Base-by-base conservation (phyloP, 2,888 invertebrate genomes). In the Baccha elongata region DNA sequence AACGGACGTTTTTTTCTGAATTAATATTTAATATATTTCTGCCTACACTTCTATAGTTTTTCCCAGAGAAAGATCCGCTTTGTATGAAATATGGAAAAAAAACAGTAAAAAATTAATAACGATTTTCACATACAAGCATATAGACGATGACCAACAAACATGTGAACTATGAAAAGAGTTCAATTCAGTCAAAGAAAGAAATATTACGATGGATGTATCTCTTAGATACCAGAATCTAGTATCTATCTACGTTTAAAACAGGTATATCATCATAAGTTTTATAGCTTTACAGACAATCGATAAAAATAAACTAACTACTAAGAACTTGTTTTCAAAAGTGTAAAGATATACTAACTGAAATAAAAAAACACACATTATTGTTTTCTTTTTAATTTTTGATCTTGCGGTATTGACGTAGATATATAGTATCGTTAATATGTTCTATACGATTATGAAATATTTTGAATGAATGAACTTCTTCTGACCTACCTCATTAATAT, bases 81-180 rank as follows among this genome's bases (percentile, higher is more conserved):
- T 26, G 29, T 6, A 46, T 50, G n/a, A 40, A n/a, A 40, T n/a
- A n/a, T n/a, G n/a, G 3, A 40, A 40, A 40, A 40, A 40, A 32
- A 32, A 40, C n/a, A 40, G 3, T 3, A 3, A 5, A 40, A n/a
- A 40, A 13, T 40, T 32, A n/a, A n/a, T n/a, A n/a, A n/a, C 29
- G 6, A 40, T 40, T 40, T 40, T 13, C 3, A n/a, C 8, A 67
- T 67, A n/a, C 4, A 6, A 17, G 23, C 17, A 29, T 85, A 21
- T 35, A 29, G n/a, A n/a, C 35, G 40, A n/a, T 64, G 37, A 42
- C 65, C 65, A 10, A 15, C 6, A 26, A n/a, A 26, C 17, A 40
- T 32, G 85, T 83, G 86, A 37, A 3, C 88, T 89, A 67, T 86
- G 86, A 75, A n/a, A n/a, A 87, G 87, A 68, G 86, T 48, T 72